These are phyloP conservation scores for Copidosoma floridanum DNA, from an alignment of 1,140 invertebrate species.

Conservation along the genomic window DNA sequence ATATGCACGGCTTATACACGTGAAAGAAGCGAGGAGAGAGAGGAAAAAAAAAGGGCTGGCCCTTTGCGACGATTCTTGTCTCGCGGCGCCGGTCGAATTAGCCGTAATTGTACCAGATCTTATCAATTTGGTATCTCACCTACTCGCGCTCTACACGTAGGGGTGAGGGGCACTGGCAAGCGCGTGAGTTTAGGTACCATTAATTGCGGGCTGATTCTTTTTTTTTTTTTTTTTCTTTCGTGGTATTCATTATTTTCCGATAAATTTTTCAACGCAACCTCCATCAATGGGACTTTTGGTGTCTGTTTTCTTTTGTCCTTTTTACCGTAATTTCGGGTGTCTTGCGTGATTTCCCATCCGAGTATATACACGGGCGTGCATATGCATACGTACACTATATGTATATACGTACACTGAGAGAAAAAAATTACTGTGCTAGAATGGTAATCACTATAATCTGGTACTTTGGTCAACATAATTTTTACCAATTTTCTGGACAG, in stretches of 20 bases:
- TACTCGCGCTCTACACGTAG: too few species aligned
- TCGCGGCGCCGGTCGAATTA: slow-evolving; percentile 44
- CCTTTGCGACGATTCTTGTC: neutral
- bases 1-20: neutral
- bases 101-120: slow-evolving; percentile 46
- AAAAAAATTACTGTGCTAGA: too few species aligned
- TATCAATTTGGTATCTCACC: slow-evolving; percentile 36
- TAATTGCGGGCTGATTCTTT: neutral
- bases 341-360: too few species aligned
- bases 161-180: too few species aligned
- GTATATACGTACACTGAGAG: too few species aligned
- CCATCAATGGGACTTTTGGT: neutral
- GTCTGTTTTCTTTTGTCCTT: too few species aligned
- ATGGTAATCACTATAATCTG: too few species aligned
- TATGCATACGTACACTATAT: too few species aligned
- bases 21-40: neutral
- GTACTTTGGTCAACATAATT: too few species aligned
- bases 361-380: too few species aligned
- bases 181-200: slow-evolving; percentile 21
- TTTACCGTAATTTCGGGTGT: too few species aligned
- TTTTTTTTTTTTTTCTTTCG: slow-evolving; percentile 24
- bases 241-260: neutral
- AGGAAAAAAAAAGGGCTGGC: neutral
- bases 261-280: slow-evolving; percentile 14
- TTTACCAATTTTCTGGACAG: too few species aligned